Evolutionary conservation across 2,888 invertebrate species (phyloP).

Genomic region (Sthenelais limicola): DNA sequence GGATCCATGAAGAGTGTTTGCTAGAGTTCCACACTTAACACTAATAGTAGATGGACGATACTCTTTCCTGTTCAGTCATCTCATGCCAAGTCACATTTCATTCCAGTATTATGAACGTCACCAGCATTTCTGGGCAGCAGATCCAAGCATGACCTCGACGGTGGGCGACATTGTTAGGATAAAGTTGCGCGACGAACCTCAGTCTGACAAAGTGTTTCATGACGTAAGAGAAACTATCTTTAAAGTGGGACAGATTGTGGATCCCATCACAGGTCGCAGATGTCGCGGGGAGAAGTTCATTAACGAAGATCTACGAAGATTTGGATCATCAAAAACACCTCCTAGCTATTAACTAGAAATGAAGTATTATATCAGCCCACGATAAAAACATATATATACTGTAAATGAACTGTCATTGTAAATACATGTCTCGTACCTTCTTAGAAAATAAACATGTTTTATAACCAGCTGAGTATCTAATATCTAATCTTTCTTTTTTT

Average conservation of each 20-base stretch:
- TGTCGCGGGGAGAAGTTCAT: constrained; percentile 61
- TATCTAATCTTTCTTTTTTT: too few relatives aligned
- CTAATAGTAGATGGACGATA: background rate
- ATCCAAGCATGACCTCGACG: constrained; percentile 44
- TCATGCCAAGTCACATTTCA: background rate
- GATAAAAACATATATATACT: too few relatives aligned
- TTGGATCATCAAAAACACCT: constrained; percentile 12
- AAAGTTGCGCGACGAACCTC: constrained; percentile 51
- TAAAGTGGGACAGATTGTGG: constrained; percentile 58
- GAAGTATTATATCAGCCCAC: background rate
- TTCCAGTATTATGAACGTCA: constrained; percentile 61
- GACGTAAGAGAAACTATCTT: constrained; percentile 58
- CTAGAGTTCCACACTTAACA: background rate
- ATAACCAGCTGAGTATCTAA: too few relatives aligned
- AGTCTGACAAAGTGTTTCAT: constrained; percentile 52
- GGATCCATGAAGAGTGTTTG: background rate
- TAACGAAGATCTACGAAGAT: constrained; percentile 52
- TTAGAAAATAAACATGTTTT: background rate
- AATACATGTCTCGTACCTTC: background rate
- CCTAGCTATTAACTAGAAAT: too few relatives aligned
- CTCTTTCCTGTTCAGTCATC: background rate
- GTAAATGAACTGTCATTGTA: background rate
- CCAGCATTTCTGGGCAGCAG: constrained; percentile 55
- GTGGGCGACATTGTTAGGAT: constrained; percentile 60
- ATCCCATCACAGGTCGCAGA: constrained; percentile 63